Evolutionary conservation across 2,888 invertebrate species (phyloP), one percentile per base, ranked within the genome.

Genomic region (Zaprionus lineosus): DNA sequence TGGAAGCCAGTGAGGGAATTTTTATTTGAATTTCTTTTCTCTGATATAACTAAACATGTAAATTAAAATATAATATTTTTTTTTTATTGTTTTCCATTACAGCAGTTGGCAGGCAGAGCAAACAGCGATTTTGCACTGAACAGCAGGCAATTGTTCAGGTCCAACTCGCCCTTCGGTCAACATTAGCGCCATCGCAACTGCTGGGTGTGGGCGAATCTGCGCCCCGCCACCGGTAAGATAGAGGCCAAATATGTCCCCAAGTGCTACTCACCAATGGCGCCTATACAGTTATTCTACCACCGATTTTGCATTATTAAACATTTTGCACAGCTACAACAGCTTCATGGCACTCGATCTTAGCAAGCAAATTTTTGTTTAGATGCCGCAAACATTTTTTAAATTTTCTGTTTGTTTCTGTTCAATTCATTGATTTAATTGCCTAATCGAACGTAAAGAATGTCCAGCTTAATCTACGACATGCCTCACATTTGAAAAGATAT

Each of bases 141-240:
- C 79, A 82, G 86, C 68, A 69, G 50, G 43, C 77, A 69, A 86
- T 87, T 87, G 88, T 82, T 87, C 81, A 81, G 85, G 77, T 70
- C 37, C 58, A 69, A 84, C 69, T 52, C 65, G 63, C 70, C 68
- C 74, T 81, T 76, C 86, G 84, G 83, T 89, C 90, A 90, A 90
- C 90, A 90, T 90, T 90, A 90, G 90, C 84, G 89, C 90, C 79
- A 89, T 90, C 83, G 89, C 90, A 84, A 88, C 90, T 83, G 89
- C 88, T 87, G 90, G 90, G 90, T 90, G 90, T 89, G 90, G 90
- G 90, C 90, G 90, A 89, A 90, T 90, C 86, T 90, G 90, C 90
- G 90, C 90, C 89, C 90, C 90, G 87, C 89, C 90, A 85, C 89
- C 89, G 88, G 90, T 90, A 89, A 89, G 88, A 67, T 65, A 66